Evolutionary conservation across 2,888 invertebrate genomes (phyloP), one percentile per base, ranked within the genome.

Genomic region (Sinopyrophorus schimmeli): DNA sequence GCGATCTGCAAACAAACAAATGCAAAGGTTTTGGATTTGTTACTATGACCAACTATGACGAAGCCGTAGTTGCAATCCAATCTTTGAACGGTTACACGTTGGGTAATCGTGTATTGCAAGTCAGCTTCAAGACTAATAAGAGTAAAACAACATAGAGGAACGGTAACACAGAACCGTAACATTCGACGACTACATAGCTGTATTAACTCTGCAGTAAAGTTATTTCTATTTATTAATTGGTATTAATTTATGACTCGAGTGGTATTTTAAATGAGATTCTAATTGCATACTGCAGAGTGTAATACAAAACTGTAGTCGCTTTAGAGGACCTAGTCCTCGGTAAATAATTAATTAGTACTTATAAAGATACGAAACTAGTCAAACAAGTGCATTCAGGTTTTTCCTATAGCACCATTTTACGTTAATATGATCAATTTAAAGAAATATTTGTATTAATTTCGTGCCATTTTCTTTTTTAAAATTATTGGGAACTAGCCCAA

Each of bases 21-120:
- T 96, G 96, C 80, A 96, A 95, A 80, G 97, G 97, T 57, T 97
- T 95, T 76, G 97, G 95, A 62, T 96, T 96, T 76, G 95, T 97
- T 63, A 95, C 95, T 59, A 97, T 97, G 96, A 94, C 94, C 72
- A 94, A 95, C 76, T 96, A 97, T 73, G 95, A 96, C 69, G 96
- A 97, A 76, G 93, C 96, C 51, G 87, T 94, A 57, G 90, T 93
- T 66, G 96, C 97, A 63, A 96, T 96, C 71, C 92, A 94, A 77
- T 92, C 92, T 59, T 81, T 97, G 70, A 96, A 97, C 76, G 96
- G 96, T 68, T 95, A 94, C 77, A 91, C 92, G 66, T 81, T 97
- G 69, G 93, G 92, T 68, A 94, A 93, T 76, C 87, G 96, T 66
- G 92, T 94, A 66, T 83, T 96, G 72, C 96, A 96, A 81, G 95